Percentiles rank a stretch among this genome's conserved stretches.
These are phyloP conservation scores for Steromphala cineraria DNA, from an alignment of 2,888 invertebrate genomes.

Conservation along the genomic window DNA sequence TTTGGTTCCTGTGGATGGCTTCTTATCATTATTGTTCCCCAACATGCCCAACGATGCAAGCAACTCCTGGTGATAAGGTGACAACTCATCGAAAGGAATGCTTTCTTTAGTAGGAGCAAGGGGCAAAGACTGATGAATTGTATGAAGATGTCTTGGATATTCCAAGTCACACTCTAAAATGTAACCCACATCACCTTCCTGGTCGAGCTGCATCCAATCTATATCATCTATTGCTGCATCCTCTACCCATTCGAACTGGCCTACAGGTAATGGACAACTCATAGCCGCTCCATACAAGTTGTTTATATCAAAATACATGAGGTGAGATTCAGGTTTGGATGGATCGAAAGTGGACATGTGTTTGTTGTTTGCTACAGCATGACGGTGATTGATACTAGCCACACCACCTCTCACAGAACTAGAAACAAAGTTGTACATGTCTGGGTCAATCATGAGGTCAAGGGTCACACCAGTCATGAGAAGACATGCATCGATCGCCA, in stretches of 20 bases:
- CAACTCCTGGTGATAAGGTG: background rate
- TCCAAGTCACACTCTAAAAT: background rate
- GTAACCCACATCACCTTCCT: background rate
- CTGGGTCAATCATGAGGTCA: background rate
- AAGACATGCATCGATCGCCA: background rate
- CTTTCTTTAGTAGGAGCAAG: background rate
- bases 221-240: background rate
- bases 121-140: background rate
- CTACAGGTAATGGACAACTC: background rate
- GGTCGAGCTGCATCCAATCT: background rate
- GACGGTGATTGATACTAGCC: background rate
- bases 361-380: background rate
- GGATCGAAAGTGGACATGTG: background rate
- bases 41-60: background rate
- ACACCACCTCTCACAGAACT: background rate
- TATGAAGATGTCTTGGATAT: background rate
- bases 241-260: background rate
- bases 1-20: background rate
- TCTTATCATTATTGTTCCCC: background rate
- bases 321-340: background rate
- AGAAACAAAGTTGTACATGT: background rate
- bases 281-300: background rate
- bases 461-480: background rate
- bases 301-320: background rate
- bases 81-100: background rate